phyloP scores from a whole-genome alignment of 53 echinoderm and acorn worm genomes.

The Mesocentrotus franciscanus region DNA sequence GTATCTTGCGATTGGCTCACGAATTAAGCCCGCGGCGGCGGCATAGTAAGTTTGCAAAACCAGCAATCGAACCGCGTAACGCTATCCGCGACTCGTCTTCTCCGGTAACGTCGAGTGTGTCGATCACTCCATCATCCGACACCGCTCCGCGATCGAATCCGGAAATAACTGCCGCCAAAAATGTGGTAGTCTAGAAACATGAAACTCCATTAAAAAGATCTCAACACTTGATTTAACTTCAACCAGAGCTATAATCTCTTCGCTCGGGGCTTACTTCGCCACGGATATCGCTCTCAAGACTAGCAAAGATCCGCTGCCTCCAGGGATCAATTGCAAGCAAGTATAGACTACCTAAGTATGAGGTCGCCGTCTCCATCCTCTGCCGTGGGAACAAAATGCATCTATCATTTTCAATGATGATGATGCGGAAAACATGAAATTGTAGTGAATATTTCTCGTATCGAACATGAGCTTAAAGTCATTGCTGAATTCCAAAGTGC shows the following conservation, averaged over 20 bases:
- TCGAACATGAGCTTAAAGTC: not conserved
- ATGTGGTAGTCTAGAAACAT: conserved; percentile 69
- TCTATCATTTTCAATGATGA: conserved; percentile 6
- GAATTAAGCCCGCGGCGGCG: conserved; percentile 67
- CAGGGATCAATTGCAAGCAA: conserved; percentile 42
- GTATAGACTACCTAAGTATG: conserved; percentile 21
- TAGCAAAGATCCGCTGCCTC: conserved; percentile 62
- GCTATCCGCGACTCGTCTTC: conserved; percentile 56
- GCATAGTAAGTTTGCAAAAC: conserved; percentile 43
- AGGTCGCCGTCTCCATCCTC: conserved; percentile 27
- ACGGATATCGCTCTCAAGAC: conserved; percentile 67
- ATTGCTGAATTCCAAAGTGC: not conserved
- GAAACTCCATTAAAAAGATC: conserved; percentile 70
- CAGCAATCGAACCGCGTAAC: conserved; percentile 65
- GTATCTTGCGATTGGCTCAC: conserved; percentile 70
- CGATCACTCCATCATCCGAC: conserved; percentile 61
- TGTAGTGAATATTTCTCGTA: not conserved
- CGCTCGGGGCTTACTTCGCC: conserved; percentile 60
- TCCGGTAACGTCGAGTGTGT: conserved; percentile 58
- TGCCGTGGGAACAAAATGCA: conserved; percentile 8
- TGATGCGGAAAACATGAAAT: not conserved
- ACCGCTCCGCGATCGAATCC: conserved; percentile 68
- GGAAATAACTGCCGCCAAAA: conserved; percentile 71
- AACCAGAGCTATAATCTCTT: conserved; percentile 66
- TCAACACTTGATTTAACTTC: conserved; percentile 69